phyloP scores from a whole-genome alignment of 2,797 vertebrate genomes.

The Schizopygopsis malacanthus region DNA sequence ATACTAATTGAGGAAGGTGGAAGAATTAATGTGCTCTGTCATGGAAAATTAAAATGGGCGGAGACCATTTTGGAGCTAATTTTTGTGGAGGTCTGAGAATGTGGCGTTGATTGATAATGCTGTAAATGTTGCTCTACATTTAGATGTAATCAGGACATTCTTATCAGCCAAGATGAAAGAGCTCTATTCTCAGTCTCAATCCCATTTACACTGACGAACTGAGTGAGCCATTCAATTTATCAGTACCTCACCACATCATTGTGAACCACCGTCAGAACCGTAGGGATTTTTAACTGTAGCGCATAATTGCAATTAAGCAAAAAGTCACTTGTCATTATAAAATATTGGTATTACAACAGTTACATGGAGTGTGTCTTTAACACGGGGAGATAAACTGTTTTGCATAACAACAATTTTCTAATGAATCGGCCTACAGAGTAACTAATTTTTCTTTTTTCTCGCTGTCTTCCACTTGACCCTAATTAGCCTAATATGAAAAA shows the following conservation, averaged over 20 bases:
- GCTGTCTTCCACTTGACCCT: neutral
- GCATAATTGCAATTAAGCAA: slow-evolving; percentile 64
- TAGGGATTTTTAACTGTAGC: slow-evolving; percentile 66
- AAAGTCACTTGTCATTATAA: slow-evolving; percentile 55
- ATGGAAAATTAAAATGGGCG: slow-evolving; percentile 76
- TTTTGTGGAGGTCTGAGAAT: slow-evolving; percentile 57
- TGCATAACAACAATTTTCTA: neutral
- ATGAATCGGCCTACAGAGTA: neutral
- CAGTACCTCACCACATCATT: slow-evolving; percentile 65
- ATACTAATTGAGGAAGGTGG: slow-evolving; percentile 72
- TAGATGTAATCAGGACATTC: slow-evolving; percentile 84
- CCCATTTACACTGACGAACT: slow-evolving; percentile 78
- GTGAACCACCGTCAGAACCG: slow-evolving; percentile 54
- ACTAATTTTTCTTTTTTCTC: neutral
- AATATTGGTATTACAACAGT: slow-evolving; percentile 22
- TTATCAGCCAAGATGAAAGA: slow-evolving; percentile 84
- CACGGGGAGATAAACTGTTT: neutral
- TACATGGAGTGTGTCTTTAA: neutral
- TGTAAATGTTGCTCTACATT: slow-evolving; percentile 84
- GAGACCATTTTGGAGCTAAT: slow-evolving; percentile 72
- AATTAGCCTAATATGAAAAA: slow-evolving; percentile 32
- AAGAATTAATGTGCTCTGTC: slow-evolving; percentile 73
- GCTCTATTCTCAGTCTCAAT: slow-evolving; percentile 80
- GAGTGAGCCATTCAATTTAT: slow-evolving; percentile 79
- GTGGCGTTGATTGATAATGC: slow-evolving; percentile 77